A percentile compares a stretch with the other conserved stretches of the same genome.
Conservation (phyloP, 2,888 invertebrate species). For the Sphaerophoria taeniata region DNA sequence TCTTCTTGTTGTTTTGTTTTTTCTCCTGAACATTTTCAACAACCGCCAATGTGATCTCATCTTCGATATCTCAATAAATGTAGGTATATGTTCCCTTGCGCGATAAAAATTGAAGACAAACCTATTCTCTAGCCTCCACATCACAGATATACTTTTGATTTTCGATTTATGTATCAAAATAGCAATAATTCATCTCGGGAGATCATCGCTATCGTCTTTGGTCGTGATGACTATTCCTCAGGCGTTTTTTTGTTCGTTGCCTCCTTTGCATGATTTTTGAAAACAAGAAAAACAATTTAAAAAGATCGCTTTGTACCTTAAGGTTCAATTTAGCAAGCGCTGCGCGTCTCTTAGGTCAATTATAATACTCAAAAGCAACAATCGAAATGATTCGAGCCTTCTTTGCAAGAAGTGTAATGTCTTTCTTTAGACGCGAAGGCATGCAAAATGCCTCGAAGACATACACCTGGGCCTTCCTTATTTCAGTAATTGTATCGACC, state of each 20-base stretch:
- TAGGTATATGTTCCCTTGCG: slow-evolving; percentile 36
- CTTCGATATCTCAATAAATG: slow-evolving; percentile 41
- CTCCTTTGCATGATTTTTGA: not conserved
- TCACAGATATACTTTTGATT: slow-evolving; percentile 25
- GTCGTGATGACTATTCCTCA: slow-evolving; percentile 59
- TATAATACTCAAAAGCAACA: slow-evolving; percentile 10
- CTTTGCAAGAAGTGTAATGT: slow-evolving; percentile 27
- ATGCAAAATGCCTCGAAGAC: slow-evolving; percentile 39
- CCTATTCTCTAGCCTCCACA: slow-evolving; percentile 37
- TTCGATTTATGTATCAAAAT: slow-evolving; percentile 67
- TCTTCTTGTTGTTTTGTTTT: not conserved
- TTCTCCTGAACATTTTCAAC: slow-evolving; percentile 27
- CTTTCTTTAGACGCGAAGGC: slow-evolving; percentile 22
- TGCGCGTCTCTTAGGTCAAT: slow-evolving; percentile 7
- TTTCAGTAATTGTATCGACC: not conserved
- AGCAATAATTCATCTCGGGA: slow-evolving; percentile 64
- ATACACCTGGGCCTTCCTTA: slow-evolving; percentile 54
- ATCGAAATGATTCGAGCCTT: slow-evolving; percentile 16
- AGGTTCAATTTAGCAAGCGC: slow-evolving; percentile 31
- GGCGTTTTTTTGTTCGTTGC: slow-evolving; percentile 41
- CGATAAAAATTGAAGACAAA: slow-evolving; percentile 35
- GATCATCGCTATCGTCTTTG: not conserved
- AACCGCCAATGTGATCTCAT: slow-evolving; percentile 64
- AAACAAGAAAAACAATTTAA: slow-evolving; percentile 21
- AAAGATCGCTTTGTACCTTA: slow-evolving; percentile 56